Conservation (phyloP, 1,140 invertebrate genomes). For the Cydia strobilella region DNA sequence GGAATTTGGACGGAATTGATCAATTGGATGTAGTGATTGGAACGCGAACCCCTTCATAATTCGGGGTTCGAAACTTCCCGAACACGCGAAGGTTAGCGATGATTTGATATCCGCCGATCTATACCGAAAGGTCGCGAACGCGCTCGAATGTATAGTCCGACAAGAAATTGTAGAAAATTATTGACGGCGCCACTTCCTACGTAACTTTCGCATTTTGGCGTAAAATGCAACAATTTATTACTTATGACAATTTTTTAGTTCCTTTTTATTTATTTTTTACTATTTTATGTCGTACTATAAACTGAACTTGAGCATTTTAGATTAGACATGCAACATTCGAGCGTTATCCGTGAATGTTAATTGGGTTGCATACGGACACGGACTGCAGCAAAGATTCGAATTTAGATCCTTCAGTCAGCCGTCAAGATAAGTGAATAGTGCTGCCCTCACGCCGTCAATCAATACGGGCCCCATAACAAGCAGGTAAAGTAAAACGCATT, state of each 20-base stretch:
- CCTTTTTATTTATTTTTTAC: no score
- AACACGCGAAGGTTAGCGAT: conserved; percentile 44
- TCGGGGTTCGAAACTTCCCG: conserved; percentile 37
- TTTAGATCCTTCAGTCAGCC: conserved; percentile 20
- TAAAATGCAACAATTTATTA: no score
- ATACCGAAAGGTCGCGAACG: conserved; percentile 35
- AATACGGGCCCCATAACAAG: conserved; percentile 48
- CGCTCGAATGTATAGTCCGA: neutral
- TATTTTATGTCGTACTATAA: no score
- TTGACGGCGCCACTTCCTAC: no score
- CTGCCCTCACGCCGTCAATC: conserved; percentile 47
- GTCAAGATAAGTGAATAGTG: conserved; percentile 33
- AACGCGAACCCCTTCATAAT: conserved; percentile 46
- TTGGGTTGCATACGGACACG: conserved; percentile 18
- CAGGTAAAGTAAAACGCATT: conserved; percentile 52
- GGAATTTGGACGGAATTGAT: conserved; percentile 34
- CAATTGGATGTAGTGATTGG: conserved; percentile 47
- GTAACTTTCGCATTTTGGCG: no score
- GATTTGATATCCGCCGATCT: conserved; percentile 40
- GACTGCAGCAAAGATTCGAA: conserved; percentile 13
- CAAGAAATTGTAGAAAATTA: no score
- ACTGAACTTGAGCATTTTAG: neutral
- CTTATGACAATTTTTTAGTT: no score
- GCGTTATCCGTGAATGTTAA: conserved; percentile 24
- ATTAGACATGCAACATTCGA: neutral